phyloP scores from a whole-genome alignment of 2,797 vertebrate species.

The Brachyrhaphis roseni region DNA sequence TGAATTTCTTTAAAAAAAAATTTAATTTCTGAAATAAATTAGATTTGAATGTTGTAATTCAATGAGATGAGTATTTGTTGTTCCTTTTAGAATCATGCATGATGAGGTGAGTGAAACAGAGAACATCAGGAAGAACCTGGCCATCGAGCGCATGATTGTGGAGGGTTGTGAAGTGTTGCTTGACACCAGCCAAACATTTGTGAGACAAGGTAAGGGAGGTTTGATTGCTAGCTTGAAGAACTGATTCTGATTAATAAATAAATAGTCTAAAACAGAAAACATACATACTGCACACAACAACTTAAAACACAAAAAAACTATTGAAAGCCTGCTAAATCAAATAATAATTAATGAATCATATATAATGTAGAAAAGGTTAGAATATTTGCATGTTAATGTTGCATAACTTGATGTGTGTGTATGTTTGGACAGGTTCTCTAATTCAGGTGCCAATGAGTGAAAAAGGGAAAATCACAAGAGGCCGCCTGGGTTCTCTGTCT shows the following conservation, averaged over 20 bases:
- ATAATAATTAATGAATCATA: neutral
- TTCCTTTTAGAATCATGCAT: constrained; percentile 90
- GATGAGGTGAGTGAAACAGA: constrained; percentile 98
- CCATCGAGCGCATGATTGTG: constrained; percentile 97
- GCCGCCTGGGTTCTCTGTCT: constrained; percentile 94
- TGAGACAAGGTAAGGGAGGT: constrained; percentile 88
- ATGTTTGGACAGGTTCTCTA: constrained; percentile 85
- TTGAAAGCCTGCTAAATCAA: neutral
- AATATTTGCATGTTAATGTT: neutral
- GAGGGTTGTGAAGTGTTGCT: constrained; percentile 97
- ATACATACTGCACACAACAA: neutral
- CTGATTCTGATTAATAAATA: neutral
- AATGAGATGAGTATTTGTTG: constrained; percentile 1
- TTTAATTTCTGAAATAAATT: neutral
- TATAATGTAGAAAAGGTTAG: neutral
- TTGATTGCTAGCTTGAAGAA: constrained; percentile 1
- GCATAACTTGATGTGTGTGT: constrained; percentile 3
- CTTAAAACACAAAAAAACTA: neutral
- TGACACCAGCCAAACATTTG: constrained; percentile 99
- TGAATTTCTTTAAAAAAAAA: neutral
- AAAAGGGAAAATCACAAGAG: constrained; percentile 93
- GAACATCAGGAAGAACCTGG: constrained; percentile 97
- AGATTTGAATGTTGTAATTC: neutral
- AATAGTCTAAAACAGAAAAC: neutral
- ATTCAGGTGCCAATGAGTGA: constrained; percentile 97